phyloP scores from a whole-genome alignment of 2,797 vertebrate genomes.

The Anisognathus igniventris region DNA sequence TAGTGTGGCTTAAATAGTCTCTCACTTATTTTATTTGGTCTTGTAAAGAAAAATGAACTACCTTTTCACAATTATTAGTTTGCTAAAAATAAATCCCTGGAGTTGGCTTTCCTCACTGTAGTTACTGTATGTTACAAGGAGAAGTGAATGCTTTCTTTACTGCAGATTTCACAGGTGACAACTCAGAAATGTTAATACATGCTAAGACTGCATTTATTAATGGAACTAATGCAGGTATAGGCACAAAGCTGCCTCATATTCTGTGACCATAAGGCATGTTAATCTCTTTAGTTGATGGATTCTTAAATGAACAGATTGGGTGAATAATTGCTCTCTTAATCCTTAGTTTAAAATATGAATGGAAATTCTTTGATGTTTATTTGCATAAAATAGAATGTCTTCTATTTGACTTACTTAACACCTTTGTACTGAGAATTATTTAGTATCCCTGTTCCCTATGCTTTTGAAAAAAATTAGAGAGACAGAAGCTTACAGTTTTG shows the following conservation, averaged over 20 bases:
- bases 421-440: background rate
- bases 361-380: conserved; percentile 65
- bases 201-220: conserved; percentile 62
- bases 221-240: conserved; percentile 40
- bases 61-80: conserved; percentile 4
- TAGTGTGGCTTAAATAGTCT: conserved; percentile 40
- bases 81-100: conserved; percentile 32
- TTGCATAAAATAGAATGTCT: conserved; percentile 44
- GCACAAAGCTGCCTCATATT: conserved; percentile 62
- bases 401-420: conserved; percentile 71
- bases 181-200: conserved; percentile 64
- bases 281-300: conserved; percentile 71
- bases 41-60: conserved; percentile 24
- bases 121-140: background rate
- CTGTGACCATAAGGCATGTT: conserved; percentile 61
- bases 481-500: background rate
- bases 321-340: conserved; percentile 74
- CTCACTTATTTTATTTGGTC: conserved; percentile 37
- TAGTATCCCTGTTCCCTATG: background rate
- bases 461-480: background rate
- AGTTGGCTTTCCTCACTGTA: background rate
- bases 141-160: conserved; percentile 42
- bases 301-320: conserved; percentile 69
- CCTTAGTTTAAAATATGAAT: conserved; percentile 70
- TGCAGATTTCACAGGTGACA: conserved; percentile 39